Evolutionary conservation across 2,888 invertebrate genomes (phyloP).

Genomic region (Branchinecta sandiegonensis): DNA sequence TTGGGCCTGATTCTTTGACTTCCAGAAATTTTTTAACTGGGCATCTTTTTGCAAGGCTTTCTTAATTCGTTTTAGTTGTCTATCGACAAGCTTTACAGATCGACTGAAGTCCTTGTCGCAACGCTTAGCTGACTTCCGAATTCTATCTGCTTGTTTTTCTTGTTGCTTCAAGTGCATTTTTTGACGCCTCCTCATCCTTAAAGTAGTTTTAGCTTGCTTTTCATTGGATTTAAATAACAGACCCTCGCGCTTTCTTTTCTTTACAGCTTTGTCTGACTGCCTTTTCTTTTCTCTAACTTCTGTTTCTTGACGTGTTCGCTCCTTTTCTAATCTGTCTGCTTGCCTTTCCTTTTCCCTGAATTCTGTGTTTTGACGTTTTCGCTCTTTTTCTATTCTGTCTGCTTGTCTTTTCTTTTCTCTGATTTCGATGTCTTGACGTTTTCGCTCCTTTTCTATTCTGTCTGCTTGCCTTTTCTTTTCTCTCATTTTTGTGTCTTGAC

Average conservation of each 20-base stretch:
- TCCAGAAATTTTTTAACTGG: not conserved
- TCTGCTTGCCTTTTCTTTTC: not conserved
- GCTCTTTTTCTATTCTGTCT: not conserved
- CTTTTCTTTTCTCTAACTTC: not conserved
- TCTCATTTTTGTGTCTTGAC: too few relatives aligned
- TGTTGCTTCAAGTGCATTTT: not conserved
- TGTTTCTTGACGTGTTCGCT: not conserved
- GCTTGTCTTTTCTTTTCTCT: not conserved
- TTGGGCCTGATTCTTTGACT: conserved; percentile 3
- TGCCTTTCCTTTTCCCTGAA: not conserved
- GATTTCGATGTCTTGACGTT: not conserved
- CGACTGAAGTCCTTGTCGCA: not conserved
- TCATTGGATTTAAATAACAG: not conserved
- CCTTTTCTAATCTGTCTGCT: not conserved
- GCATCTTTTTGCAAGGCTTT: conserved; percentile 6
- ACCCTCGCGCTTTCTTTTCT: not conserved
- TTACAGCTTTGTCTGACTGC: not conserved
- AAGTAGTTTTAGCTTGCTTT: not conserved
- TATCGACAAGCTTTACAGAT: not conserved
- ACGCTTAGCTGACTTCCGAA: not conserved
- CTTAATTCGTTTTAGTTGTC: not conserved
- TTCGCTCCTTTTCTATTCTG: not conserved
- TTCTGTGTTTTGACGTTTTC: not conserved
- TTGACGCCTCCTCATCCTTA: too few relatives aligned
- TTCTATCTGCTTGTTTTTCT: conserved; percentile 10